Evolutionary conservation across 2,113 vertebrate species (phyloP).

Genomic region (Xenus cinereus): DNA sequence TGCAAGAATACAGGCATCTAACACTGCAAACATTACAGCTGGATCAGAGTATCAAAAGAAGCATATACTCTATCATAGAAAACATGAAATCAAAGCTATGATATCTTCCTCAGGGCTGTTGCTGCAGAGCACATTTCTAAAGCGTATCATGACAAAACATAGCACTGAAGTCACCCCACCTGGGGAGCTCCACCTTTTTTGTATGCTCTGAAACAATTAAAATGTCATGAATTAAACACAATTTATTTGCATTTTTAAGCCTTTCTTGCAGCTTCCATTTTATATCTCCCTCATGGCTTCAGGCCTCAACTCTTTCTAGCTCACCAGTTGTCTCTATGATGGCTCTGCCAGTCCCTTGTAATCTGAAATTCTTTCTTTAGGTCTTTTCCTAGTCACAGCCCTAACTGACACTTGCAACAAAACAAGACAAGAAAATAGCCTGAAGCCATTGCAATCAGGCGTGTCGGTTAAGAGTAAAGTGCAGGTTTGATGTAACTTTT

Average conservation of each 20-base stretch:
- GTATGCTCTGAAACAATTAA: neutral
- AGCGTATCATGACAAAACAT: neutral
- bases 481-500: neutral
- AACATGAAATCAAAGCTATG: neutral
- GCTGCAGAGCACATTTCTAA: neutral
- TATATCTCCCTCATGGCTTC: neutral
- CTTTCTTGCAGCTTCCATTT: neutral
- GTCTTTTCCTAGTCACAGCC: neutral
- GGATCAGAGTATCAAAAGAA: neutral
- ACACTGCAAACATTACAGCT: neutral
- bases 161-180: neutral
- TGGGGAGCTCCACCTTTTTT: neutral
- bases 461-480: neutral
- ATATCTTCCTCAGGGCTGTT: neutral
- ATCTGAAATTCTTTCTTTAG: neutral
- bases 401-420: neutral
- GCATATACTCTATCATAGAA: neutral
- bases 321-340: neutral
- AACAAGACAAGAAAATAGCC: neutral
- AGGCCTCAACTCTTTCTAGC: neutral
- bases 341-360: neutral
- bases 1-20: neutral
- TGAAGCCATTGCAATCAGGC: neutral
- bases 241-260: neutral
- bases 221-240: neutral